A percentile compares a stretch with the other conserved stretches of the same genome.
Evolutionary conservation across 2,888 invertebrate genomes (phyloP).

Genomic region (Drosophila anomalata): DNA sequence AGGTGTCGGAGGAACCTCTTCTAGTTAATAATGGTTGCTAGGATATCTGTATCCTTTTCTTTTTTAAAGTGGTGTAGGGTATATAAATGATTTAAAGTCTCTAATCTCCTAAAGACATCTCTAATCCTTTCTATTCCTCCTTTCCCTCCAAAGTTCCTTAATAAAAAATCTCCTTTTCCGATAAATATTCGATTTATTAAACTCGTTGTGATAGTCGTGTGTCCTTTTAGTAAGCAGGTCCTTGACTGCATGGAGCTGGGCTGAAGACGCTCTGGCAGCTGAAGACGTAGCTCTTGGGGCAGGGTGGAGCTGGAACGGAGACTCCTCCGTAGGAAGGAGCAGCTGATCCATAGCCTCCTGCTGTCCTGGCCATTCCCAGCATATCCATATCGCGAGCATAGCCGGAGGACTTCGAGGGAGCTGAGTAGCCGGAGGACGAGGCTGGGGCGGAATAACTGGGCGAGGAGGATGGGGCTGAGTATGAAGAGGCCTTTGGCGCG

Average conservation of each 20-base stretch:
- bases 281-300: conserved; percentile 58
- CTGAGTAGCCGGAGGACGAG: conserved; percentile 28
- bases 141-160: background rate
- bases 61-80: background rate
- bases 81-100: background rate
- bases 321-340: conserved; percentile 40
- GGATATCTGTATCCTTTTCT: background rate
- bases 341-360: conserved; percentile 7
- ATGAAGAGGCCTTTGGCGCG: conserved; percentile 4
- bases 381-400: conserved; percentile 55
- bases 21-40: background rate
- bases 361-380: conserved; percentile 39
- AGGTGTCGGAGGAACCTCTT: background rate
- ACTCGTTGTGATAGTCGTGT: background rate
- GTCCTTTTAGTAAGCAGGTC: conserved; percentile 41
- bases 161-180: background rate
- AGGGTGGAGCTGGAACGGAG: conserved; percentile 54
- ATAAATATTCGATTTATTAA: background rate
- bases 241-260: conserved; percentile 52
- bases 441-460: conserved; percentile 24
- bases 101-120: background rate
- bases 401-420: conserved; percentile 32
- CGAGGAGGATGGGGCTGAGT: conserved; percentile 13
- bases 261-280: conserved; percentile 59
- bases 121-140: background rate